phyloP scores from a whole-genome alignment of 2,113 vertebrate species.

The Petrocephalus microphthalmus region DNA sequence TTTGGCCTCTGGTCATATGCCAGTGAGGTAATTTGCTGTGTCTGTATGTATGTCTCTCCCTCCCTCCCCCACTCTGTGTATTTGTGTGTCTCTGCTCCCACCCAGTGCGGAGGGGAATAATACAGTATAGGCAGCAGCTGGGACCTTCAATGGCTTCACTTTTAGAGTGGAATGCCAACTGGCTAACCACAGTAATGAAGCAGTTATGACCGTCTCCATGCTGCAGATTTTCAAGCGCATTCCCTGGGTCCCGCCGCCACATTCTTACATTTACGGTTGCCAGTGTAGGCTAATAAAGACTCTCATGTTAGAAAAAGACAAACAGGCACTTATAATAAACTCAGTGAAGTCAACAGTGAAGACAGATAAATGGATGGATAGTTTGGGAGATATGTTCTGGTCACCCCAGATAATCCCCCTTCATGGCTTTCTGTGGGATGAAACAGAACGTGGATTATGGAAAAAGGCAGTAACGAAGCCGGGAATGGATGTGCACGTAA shows the following conservation, averaged over 20 bases:
- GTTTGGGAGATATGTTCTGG: not conserved
- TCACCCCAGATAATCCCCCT: not conserved
- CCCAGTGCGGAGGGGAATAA: not conserved
- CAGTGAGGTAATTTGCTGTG: conserved; percentile 14
- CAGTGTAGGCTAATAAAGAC: conserved; percentile 31
- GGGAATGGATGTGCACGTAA: not conserved
- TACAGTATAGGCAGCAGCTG: not conserved
- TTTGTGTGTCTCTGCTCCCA: not conserved
- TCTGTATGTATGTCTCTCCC: not conserved
- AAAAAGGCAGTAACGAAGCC: not conserved
- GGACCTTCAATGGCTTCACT: conserved; percentile 41
- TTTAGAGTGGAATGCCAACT: not conserved
- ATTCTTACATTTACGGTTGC: conserved; percentile 56
- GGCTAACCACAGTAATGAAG: conserved; percentile 28
- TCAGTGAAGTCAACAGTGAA: not conserved
- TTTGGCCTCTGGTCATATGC: not conserved
- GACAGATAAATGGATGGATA: not conserved
- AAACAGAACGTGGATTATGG: not conserved
- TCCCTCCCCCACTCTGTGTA: not conserved
- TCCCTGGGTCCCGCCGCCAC: conserved; percentile 50
- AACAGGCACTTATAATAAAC: not conserved
- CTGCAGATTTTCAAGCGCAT: conserved; percentile 45
- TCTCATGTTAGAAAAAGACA: not conserved
- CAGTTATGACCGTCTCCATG: conserved; percentile 43
- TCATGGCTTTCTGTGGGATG: not conserved